Base-by-base conservation (phyloP, 2,888 invertebrate species). In the Gasteruption jaculator region DNA sequence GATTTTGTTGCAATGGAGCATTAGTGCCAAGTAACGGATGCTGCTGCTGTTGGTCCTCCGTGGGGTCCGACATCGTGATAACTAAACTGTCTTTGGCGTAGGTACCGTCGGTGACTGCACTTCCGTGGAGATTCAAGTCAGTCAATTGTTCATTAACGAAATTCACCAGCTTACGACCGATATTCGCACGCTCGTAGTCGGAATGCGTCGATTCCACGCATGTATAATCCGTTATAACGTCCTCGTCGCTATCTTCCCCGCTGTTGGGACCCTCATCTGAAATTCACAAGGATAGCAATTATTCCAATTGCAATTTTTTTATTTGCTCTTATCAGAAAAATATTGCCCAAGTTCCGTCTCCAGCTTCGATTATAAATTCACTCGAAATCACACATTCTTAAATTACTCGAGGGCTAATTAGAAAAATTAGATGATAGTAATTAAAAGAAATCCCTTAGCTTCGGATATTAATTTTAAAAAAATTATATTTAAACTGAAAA, bases 181-280 rank as follows among this genome's bases (percentile, higher is more conserved):
- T 55, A 45, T 67, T 60, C 44, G 60, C 56, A 48, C 60, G 61
- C 37, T 59, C 56, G 50, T 60, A 65, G 25, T 66, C 63, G 16
- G 63, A 51, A 47, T 63, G 62, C 41, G 63, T 60, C 26, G 61
- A 56, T 42, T 69, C 63, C 63, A 81, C 78, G n/a, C n/a, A n/a
- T n/a, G n/a, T n/a, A 73, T 85, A 85, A 69, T 85, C 84, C 27
- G 84, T 84, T 71, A 85, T 82, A 75, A 85, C 81, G 81, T 86
- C 85, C 71, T 85, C 85, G 73, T 85, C 85, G 73, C 85, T 84
- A 71, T 85, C 84, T 41, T 82, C 79, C 43, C 80, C 81, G 72
- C 82, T 83, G 61, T 76, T 76, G 48, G 77, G 76, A 64, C 82
- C 83, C 71, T 83, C 84, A 78, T 84, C 84, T 83, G 73, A 2